Evolutionary conservation across 2,888 invertebrate species (phyloP), one percentile per base, ranked within the genome.

Genomic region (Drosophila monieri): DNA sequence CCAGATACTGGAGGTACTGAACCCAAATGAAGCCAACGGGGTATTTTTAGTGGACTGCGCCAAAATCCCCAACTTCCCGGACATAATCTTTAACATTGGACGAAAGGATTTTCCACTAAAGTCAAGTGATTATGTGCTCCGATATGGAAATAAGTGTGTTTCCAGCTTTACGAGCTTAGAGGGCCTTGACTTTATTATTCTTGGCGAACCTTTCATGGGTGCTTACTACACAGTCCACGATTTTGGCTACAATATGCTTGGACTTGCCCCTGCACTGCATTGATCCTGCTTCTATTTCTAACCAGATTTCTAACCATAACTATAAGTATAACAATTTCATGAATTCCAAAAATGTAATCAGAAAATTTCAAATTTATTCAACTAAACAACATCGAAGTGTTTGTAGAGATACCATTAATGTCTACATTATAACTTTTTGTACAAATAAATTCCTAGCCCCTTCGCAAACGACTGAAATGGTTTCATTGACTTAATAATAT

Each of bases 161-260:
- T 97, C 96, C 78, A 98, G 98, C 56, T 98, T 99, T 92, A 97
- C 54, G 94, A 97, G 53, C 43, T 88, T 98, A 97, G 92, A 94
- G 97, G 73, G 74, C 32, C 66, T 58, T 58, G 1, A 48, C 6
- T 93, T 98, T 79, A 99, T 98, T 98, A 98, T 99, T 91, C 93
- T 99, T 72, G 98, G 98, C 66, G 98, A 98, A 92, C 96, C 98
- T 74, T 99, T 98, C 92, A 96, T 99, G 90, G 98, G 98, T 53
- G 94, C 94, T 88, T 98, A 94, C 93, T 98, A 98, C 93, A 97
- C 98, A 0, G 97, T 97, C 92, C 98, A 98, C 92, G 98, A 98
- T 92, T 92, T 96, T 90, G 95, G 94, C 71, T 96, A 97, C 89
- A 94, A 95, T 86, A 94, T 96, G 56, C 93, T 99, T 84, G 98